A percentile compares a stretch with the other conserved stretches of the same genome.
Evolutionary conservation across 2,888 invertebrate genomes (phyloP).

Genomic region (Leptopilina drosophilae): DNA sequence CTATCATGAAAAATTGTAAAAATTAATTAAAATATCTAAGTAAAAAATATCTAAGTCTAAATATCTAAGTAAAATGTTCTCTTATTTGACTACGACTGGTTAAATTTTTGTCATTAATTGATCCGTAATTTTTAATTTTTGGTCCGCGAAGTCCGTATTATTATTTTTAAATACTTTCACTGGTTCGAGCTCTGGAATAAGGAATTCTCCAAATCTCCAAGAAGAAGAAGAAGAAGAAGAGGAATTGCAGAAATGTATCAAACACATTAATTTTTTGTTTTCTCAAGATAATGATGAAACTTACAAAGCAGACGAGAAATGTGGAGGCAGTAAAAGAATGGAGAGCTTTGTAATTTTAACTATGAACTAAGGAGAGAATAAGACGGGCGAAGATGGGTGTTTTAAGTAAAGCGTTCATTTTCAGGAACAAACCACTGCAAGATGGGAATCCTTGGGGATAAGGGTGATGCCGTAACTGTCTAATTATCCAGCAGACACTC

Average conservation of each 20-base stretch:
- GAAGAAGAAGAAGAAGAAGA: no score
- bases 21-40: no score
- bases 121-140: no score
- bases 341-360: constrained; percentile 23
- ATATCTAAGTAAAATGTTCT: no score
- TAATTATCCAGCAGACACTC: constrained; percentile 66
- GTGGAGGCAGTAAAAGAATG: background rate
- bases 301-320: background rate
- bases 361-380: constrained; percentile 9
- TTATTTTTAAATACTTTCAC: no score
- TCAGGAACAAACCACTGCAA: constrained; percentile 54
- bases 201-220: no score
- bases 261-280: background rate
- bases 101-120: no score
- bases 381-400: constrained; percentile 47
- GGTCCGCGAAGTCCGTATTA: no score
- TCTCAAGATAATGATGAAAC: constrained; percentile 5
- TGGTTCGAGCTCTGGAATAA: no score
- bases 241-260: background rate
- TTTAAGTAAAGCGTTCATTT: constrained; percentile 56
- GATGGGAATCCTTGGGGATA: constrained; percentile 52
- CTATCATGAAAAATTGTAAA: no score
- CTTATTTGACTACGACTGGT: no score
- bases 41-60: no score
- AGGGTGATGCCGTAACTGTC: constrained; percentile 49